phyloP scores from a whole-genome alignment of 2,797 vertebrate genomes.

The Notamacropus eugenii region DNA sequence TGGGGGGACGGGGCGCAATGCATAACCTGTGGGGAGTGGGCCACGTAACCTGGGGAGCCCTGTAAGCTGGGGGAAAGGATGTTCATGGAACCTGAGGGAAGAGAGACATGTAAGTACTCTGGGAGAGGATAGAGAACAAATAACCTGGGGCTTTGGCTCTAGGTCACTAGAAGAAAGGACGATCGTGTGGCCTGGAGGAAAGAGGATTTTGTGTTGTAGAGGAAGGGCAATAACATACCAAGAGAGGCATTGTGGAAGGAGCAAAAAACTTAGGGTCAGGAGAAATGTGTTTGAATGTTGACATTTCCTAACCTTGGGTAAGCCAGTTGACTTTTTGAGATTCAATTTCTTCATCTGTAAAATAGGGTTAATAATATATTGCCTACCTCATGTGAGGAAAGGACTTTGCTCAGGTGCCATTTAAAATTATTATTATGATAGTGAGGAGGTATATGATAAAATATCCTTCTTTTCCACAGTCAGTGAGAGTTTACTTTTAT shows the following conservation, averaged over 20 bases:
- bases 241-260: background rate
- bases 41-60: background rate
- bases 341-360: background rate
- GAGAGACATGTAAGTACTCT: background rate
- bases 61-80: background rate
- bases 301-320: background rate
- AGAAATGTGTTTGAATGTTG: background rate
- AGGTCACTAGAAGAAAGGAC: background rate
- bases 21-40: conserved; percentile 35
- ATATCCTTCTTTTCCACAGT: background rate
- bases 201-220: background rate
- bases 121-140: background rate
- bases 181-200: background rate
- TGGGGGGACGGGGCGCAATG: conserved; percentile 43
- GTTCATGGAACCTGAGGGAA: background rate
- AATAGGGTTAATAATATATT: background rate
- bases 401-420: background rate
- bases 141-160: background rate
- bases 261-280: background rate
- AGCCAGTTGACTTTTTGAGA: background rate
- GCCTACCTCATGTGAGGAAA: background rate
- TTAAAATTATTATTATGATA: background rate
- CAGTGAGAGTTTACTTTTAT: background rate
- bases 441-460: background rate
- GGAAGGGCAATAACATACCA: background rate